Evolutionary conservation across 2,888 invertebrate genomes (phyloP), one percentile per base, ranked within the genome.

Genomic region (Eledona agricola): DNA sequence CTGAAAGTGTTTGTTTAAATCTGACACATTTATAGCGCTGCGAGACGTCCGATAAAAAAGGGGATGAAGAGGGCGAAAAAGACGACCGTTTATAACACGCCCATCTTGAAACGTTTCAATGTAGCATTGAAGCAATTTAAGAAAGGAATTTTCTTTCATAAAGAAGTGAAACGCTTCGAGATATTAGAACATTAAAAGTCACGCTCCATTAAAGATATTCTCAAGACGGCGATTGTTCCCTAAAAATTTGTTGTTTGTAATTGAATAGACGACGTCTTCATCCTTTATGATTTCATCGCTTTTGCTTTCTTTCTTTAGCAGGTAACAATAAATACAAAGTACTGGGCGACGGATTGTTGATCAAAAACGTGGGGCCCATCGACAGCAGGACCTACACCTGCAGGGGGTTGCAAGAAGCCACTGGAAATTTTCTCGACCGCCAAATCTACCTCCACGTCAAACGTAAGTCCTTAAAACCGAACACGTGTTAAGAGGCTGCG

Each of bases 321-420:
- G 72, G 62, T 23, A 59, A 17, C 10, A 23, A 75, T 15, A 80
- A 79, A 69, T 81, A 78, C 63, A 70, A 74, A 55, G 72, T 77
- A 62, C 73, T 81, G 57, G 80, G 77, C 53, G 80, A 82, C 68
- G 83, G 83, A 52, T 76, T 84, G 59, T 72, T 78, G 62, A 81
- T 84, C 66, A 76, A 75, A 65, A 81, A 81, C 64, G 80, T 82
- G 47, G 78, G 79, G 22, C 75, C 79, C 59, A 76, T 76, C 50
- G 82, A 83, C 69, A 79, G 78, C 58, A 82, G 81, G 60, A 79
- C 78, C 61, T 84, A 83, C 73, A 78, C 78, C 60, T 84, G 84
- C 71, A 77, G 79, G 64, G 84, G 83, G 35, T 78, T 78, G 63
- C 83, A 83, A 71, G 71, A 75, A 49, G 76, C 75, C 60, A 79